Percentiles rank a stretch among this genome's conserved stretches.
phyloP scores from a whole-genome alignment of 1,140 invertebrate species.

The Globodera ellingtonae region DNA sequence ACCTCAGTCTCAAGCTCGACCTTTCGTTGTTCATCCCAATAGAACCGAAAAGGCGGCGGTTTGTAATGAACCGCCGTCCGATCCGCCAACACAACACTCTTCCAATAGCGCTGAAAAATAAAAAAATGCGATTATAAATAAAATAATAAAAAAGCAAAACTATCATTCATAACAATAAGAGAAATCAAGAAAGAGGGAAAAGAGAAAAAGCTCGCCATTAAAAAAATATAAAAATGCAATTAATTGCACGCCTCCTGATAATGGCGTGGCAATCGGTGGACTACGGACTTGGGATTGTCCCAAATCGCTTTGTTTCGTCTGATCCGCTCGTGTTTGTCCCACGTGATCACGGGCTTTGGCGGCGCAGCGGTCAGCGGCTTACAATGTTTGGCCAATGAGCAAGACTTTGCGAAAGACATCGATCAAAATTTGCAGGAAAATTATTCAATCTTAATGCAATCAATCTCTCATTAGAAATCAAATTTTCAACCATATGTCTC shows the following conservation, averaged over 20 bases:
- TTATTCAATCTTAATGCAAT: neutral
- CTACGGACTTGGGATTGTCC: slow-evolving; percentile 58
- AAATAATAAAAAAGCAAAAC: too few relatives aligned
- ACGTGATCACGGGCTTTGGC: slow-evolving; percentile 57
- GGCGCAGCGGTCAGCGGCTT: slow-evolving; percentile 45
- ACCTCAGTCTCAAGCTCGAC: slow-evolving; percentile 66
- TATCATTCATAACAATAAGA: too few relatives aligned
- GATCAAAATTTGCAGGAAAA: neutral
- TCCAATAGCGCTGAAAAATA: slow-evolving; percentile 76
- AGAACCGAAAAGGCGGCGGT: slow-evolving; percentile 76
- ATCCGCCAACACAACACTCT: slow-evolving; percentile 75
- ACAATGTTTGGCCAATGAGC: slow-evolving; percentile 59
- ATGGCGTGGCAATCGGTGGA: slow-evolving; percentile 74
- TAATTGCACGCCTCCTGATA: slow-evolving; percentile 71
- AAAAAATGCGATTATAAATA: too few relatives aligned
- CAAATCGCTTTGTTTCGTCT: slow-evolving; percentile 63
- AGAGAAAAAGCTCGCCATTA: too few relatives aligned
- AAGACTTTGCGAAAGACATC: slow-evolving; percentile 17
- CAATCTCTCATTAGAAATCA: neutral
- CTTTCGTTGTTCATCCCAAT: slow-evolving; percentile 74
- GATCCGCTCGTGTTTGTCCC: slow-evolving; percentile 63
- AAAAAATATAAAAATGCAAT: too few relatives aligned
- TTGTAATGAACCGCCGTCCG: slow-evolving; percentile 83
- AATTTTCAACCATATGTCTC: neutral
- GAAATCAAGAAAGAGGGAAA: too few relatives aligned